Percentiles rank a stretch among this genome's conserved stretches.
Evolutionary conservation across 1,140 invertebrate genomes (phyloP).

Genomic region (Plectus sambesii): DNA sequence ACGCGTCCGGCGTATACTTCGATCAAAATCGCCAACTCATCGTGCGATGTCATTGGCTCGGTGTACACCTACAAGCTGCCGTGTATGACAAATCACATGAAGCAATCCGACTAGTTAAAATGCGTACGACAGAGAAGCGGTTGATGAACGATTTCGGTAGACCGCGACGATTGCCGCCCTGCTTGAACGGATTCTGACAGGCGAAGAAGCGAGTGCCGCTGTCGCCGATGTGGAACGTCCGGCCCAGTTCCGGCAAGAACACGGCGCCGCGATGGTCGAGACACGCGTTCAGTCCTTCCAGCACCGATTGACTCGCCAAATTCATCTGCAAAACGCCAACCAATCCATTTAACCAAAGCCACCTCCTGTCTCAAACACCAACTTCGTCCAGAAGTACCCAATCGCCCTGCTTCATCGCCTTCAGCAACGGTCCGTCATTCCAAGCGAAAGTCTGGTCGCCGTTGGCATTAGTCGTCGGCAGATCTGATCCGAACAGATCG

Average conservation of each 20-base stretch:
- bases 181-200: conserved; percentile 91
- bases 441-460: conserved; percentile 76
- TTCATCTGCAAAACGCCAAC: conserved; percentile 58
- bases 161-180: conserved; percentile 86
- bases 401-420: conserved; percentile 74
- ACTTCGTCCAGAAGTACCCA: conserved; percentile 97
- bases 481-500: conserved; percentile 92
- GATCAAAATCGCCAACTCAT: conserved; percentile 12
- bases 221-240: conserved; percentile 63
- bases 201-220: conserved; percentile 73
- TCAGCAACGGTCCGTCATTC: conserved; percentile 85
- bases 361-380: not conserved
- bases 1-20: conserved; percentile 48
- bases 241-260: conserved; percentile 83
- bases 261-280: conserved; percentile 93
- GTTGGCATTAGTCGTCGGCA: conserved; percentile 70
- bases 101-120: conserved; percentile 5
- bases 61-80: conserved; percentile 60
- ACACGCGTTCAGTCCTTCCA: conserved; percentile 95
- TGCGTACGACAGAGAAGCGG: conserved; percentile 75
- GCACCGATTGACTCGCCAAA: conserved; percentile 88
- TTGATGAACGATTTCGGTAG: conserved; percentile 94
- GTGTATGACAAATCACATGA: not conserved
- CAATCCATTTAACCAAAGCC: no score
- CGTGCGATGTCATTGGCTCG: conserved; percentile 62